Evolutionary conservation across 1,140 invertebrate genomes (phyloP), one percentile per base, ranked within the genome.

Genomic region (Belonocnema kinseyi): DNA sequence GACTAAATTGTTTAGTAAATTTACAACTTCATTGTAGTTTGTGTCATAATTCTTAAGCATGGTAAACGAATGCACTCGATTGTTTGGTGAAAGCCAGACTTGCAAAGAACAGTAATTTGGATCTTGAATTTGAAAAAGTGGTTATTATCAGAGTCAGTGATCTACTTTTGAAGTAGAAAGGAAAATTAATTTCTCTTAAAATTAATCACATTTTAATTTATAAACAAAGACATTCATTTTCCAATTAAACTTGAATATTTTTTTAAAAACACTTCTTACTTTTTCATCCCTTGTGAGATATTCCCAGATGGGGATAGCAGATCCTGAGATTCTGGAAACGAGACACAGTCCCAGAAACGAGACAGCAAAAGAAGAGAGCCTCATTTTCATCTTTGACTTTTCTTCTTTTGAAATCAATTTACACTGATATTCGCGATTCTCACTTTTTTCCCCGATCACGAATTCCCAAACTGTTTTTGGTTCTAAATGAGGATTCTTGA

Each of bases 281-380:
- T 66, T 66, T 66, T 66, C 61, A 16, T 10, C 21, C 26, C 40
- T 66, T 13, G 26, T 7, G 33, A 66, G 61, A n/a, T 33, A 40
- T 46, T 66, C 61, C 61, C 61, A 66, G 16, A 66, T 66, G n/a
- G 61, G 61, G 33, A 66, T 66, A 66, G 61, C 61, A 66, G 61
- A 66, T 66, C 61, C 61, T 7, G 26, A n/a, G 13, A 33, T 16
- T 66, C 40, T 66, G 6, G 61, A 66, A 16, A 66, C 40, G 21
- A 66, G 33, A 66, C 61, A 66, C 7, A 66, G 33, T 66, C 26
- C 61, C 26, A 66, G 61, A 66, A 66, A 16, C 13, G 61, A n/a
- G 33, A 16, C 61, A 66, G 40, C 21, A 66, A 66, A 16, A 40
- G 40, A 66, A 66, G 14, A 46, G 61, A 66, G 16, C 61, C 40